A percentile compares a stretch with the other conserved stretches of the same genome.
phyloP scores from a whole-genome alignment of 2,888 invertebrate genomes.

The Caenorhabditis wallacei region DNA sequence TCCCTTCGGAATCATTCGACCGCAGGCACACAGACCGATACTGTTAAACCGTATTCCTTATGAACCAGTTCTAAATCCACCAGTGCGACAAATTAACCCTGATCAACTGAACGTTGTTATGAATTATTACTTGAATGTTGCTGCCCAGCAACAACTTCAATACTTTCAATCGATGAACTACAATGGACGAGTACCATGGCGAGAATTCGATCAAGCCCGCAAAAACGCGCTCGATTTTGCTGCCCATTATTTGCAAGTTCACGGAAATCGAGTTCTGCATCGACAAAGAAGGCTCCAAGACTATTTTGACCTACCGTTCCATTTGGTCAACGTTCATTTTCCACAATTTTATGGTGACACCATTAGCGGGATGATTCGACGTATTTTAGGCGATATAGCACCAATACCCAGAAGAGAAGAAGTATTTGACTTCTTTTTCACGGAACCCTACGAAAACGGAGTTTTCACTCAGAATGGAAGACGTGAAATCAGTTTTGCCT shows the following conservation, averaged over 20 bases:
- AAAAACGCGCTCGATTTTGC: not conserved
- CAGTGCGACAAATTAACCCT: not conserved
- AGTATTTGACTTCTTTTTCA: constrained; percentile 14
- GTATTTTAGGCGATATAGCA: not conserved
- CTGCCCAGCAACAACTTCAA: not conserved
- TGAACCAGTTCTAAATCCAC: not conserved
- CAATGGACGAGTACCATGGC: not conserved
- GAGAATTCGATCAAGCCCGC: constrained; percentile 1
- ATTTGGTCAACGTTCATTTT: not conserved
- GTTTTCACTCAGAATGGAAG: not conserved
- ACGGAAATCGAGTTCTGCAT: not conserved
- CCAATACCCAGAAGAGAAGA: not conserved
- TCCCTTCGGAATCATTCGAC: no score
- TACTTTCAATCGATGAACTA: not conserved
- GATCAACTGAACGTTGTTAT: not conserved
- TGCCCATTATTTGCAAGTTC: not conserved
- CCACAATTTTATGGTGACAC: not conserved
- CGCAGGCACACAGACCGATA: no score
- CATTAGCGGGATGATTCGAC: not conserved
- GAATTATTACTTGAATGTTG: not conserved
- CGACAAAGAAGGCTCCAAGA: not conserved
- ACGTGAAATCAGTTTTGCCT: not conserved
- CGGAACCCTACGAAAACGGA: not conserved
- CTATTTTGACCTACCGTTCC: not conserved
- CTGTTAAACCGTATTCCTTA: no score